Evolutionary conservation across 2,888 invertebrate genomes (phyloP).

Genomic region (Drosophila anomelani): DNA sequence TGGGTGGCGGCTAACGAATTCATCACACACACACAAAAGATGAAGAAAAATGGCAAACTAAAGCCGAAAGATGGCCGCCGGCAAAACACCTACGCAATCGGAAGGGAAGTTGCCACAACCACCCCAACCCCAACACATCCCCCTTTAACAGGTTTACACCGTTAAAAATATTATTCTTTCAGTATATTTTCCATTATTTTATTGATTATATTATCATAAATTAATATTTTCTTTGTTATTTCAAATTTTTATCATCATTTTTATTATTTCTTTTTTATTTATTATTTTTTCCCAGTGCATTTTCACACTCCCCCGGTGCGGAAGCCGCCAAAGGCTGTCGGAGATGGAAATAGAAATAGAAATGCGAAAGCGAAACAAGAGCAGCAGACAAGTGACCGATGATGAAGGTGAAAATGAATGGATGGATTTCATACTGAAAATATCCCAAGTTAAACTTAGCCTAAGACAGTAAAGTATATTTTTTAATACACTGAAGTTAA

Average conservation of each 20-base stretch:
- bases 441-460: no score
- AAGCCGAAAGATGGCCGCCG: slow-evolving; percentile 53
- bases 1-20: slow-evolving; percentile 59
- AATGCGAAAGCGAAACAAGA: slow-evolving; percentile 29
- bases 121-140: not conserved
- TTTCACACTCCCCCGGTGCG: not conserved
- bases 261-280: no score
- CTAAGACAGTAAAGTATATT: no score
- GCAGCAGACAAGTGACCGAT: slow-evolving; percentile 29
- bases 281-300: not conserved
- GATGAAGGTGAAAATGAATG: slow-evolving; percentile 25
- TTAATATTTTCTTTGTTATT: not conserved
- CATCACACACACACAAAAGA: slow-evolving; percentile 62
- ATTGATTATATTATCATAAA: not conserved
- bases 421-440: no score
- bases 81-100: slow-evolving; percentile 30
- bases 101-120: slow-evolving; percentile 27
- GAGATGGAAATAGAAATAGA: slow-evolving; percentile 33
- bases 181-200: not conserved
- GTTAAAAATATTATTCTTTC: not conserved
- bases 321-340: slow-evolving; percentile 30
- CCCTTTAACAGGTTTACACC: not conserved
- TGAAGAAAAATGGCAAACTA: slow-evolving; percentile 68
- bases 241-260: no score
- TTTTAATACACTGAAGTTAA: no score